These are phyloP conservation scores for Microtus ochrogaster DNA, from an alignment of 2,113 vertebrate species.

Conservation along the genomic window DNA sequence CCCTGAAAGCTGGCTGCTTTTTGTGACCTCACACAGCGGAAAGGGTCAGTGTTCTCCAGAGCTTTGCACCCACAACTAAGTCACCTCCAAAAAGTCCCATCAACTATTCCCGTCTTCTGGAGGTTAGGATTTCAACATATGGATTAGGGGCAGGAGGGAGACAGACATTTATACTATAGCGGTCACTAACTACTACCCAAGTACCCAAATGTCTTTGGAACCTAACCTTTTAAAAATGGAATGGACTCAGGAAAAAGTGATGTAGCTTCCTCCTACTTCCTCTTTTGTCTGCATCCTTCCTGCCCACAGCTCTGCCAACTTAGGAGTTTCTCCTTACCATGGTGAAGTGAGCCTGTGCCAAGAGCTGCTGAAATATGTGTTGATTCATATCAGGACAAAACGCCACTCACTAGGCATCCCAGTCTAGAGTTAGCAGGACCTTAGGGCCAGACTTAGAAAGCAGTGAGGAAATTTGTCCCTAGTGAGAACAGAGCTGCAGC, in stretches of 20 bases:
- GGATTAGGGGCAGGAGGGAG: not conserved
- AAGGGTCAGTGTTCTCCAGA: not conserved
- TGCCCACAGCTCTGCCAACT: not conserved
- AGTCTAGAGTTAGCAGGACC: not conserved
- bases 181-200: not conserved
- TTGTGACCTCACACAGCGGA: not conserved
- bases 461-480: too few species aligned
- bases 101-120: not conserved
- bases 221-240: not conserved
- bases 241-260: not conserved
- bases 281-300: conserved; percentile 32
- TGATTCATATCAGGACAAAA: not conserved
- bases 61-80: too few species aligned
- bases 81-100: not conserved
- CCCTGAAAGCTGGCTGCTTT: not conserved
- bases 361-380: not conserved
- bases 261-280: not conserved
- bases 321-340: not conserved
- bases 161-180: not conserved
- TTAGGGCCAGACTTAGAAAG: not conserved
- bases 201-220: not conserved
- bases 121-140: not conserved
- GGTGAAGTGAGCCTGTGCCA: not conserved
- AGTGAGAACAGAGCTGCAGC: not conserved
- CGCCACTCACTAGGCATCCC: not conserved